Percentiles rank a stretch among this genome's conserved stretches.
phyloP scores from a whole-genome alignment of 2,797 vertebrate species.

The Gambusia yucatana region DNA sequence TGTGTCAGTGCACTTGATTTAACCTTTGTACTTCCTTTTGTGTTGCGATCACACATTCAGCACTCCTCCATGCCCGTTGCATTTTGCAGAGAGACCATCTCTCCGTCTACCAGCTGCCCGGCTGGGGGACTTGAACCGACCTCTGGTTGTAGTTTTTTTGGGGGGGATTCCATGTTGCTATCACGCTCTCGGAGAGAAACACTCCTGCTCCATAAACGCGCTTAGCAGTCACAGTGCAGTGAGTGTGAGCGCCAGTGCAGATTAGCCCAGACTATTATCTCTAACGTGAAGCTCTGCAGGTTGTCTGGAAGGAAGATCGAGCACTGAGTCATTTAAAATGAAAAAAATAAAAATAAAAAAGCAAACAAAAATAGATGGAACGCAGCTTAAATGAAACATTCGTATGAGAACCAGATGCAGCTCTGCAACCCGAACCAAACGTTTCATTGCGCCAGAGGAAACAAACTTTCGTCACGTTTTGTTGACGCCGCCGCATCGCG shows the following conservation, averaged over 20 bases:
- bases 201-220: conserved; percentile 48
- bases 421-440: neutral
- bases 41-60: neutral
- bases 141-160: conserved; percentile 41
- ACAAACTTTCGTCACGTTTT: conserved; percentile 18
- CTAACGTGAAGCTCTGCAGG: conserved; percentile 2
- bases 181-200: conserved; percentile 16
- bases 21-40: neutral
- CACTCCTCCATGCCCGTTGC: conserved; percentile 1
- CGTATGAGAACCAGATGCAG: neutral
- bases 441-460: conserved; percentile 6
- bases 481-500: conserved; percentile 31
- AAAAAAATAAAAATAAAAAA: neutral
- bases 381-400: neutral
- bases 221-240: conserved; percentile 43
- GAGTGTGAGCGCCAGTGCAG: conserved; percentile 60
- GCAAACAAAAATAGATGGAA: neutral
- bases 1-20: conserved; percentile 17
- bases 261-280: conserved; percentile 63
- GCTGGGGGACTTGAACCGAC: conserved; percentile 22
- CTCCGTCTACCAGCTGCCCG: conserved; percentile 17
- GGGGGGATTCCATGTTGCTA: conserved; percentile 64
- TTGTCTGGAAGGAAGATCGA: conserved; percentile 8
- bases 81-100: conserved; percentile 3
- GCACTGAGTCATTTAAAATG: neutral